Conservation (phyloP, 2,113 vertebrate species). For the Paedocypris sp. region DNA sequence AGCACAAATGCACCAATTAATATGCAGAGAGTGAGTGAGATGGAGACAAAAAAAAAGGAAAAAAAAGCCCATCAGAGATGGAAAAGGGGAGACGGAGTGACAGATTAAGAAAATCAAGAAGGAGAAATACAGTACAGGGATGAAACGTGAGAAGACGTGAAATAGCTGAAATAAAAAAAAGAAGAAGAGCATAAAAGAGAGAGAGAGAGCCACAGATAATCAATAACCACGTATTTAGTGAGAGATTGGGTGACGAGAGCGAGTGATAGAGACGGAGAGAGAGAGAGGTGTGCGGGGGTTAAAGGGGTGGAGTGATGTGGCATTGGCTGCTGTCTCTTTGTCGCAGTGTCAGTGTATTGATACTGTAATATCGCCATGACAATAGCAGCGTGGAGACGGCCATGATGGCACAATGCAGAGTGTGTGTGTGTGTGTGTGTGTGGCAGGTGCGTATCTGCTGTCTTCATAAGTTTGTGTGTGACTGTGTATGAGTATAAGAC, state of each 20-base stretch:
- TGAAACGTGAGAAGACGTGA: slow-evolving; percentile 50
- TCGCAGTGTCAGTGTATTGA: slow-evolving; percentile 72
- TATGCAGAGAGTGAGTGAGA: slow-evolving; percentile 73
- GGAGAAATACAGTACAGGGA: slow-evolving; percentile 44
- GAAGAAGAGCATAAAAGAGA: slow-evolving; percentile 11
- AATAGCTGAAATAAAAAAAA: slow-evolving; percentile 42
- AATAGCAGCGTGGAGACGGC: slow-evolving; percentile 60
- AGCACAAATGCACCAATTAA: slow-evolving; percentile 74
- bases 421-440: too few species aligned
- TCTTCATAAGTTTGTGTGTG: neutral
- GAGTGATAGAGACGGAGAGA: slow-evolving; percentile 20
- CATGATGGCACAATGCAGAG: slow-evolving; percentile 62
- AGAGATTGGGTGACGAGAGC: slow-evolving; percentile 29
- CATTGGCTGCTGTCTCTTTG: slow-evolving; percentile 66
- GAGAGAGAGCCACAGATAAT: neutral
- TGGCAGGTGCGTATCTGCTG: slow-evolving; percentile 20
- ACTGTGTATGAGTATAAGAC: too few species aligned
- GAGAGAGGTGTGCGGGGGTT: slow-evolving; percentile 38
- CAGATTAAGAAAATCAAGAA: slow-evolving; percentile 45
- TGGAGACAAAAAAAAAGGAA: slow-evolving; percentile 45
- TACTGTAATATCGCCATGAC: slow-evolving; percentile 65
- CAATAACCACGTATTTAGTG: slow-evolving; percentile 17
- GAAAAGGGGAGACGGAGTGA: slow-evolving; percentile 33
- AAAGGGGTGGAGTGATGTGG: slow-evolving; percentile 64
- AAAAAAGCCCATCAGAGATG: slow-evolving; percentile 49